Conservation (phyloP, 1,140 invertebrate species). For the Pseudomyrmex sp. region DNA sequence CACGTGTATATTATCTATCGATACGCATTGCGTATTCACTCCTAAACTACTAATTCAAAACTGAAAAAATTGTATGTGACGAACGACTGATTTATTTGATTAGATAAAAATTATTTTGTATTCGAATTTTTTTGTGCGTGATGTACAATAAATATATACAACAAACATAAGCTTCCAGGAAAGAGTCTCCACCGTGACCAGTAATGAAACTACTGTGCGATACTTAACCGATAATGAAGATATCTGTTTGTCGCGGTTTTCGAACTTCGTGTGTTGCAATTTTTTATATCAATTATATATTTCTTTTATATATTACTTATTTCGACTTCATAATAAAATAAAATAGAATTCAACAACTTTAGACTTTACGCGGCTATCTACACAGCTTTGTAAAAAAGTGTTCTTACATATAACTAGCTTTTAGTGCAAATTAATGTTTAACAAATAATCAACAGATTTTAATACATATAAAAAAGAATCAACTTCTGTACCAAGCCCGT, state of each 20-base stretch:
- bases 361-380: neutral
- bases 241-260: conserved; percentile 55
- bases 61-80: too few relatives aligned
- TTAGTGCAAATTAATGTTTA: neutral
- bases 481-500: too few relatives aligned
- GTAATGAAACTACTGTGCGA: conserved; percentile 68
- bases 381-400: neutral
- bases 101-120: neutral
- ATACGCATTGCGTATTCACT: too few relatives aligned
- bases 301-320: too few relatives aligned
- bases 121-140: neutral
- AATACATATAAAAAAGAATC: neutral
- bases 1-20: too few relatives aligned
- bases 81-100: too few relatives aligned
- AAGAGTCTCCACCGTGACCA: conserved; percentile 77
- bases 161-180: conserved; percentile 32
- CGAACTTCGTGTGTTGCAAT: neutral
- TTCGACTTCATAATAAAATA: neutral
- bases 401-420: neutral
- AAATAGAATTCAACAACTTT: neutral
- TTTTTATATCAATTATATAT: too few relatives aligned
- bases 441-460: conserved; percentile 2
- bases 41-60: too few relatives aligned
- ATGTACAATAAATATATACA: neutral
- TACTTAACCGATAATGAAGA: conserved; percentile 74